phyloP scores from a whole-genome alignment of 2,113 vertebrate species.

The Coptodon rendalli region DNA sequence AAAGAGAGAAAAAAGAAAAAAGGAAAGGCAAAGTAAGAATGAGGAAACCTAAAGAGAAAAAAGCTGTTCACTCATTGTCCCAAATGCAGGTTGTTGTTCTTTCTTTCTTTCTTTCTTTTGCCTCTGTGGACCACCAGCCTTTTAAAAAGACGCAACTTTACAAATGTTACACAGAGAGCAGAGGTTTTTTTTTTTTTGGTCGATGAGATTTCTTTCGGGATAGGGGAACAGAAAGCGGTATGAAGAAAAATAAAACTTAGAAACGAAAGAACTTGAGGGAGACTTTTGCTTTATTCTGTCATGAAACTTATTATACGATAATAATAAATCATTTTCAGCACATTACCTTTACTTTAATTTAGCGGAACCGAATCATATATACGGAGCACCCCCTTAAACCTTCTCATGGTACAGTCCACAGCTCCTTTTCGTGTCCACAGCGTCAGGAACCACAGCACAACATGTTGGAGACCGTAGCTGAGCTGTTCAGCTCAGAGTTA shows the following conservation, averaged over 20 bases:
- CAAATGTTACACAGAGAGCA: slow-evolving; percentile 51
- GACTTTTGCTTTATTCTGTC: rapidly evolving
- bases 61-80: neutral
- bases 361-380: neutral
- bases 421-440: slow-evolving; percentile 57
- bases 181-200: slow-evolving; percentile 30
- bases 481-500: neutral
- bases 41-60: neutral
- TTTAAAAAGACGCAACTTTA: slow-evolving; percentile 48
- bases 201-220: neutral
- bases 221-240: neutral
- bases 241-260: rapidly evolving
- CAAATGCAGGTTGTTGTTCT: neutral
- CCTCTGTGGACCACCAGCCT: slow-evolving; percentile 11
- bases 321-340: rapidly evolving
- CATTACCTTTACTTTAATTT: rapidly evolving
- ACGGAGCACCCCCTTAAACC: neutral
- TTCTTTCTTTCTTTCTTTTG: neutral
- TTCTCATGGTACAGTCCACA: slow-evolving; percentile 58
- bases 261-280: rapidly evolving
- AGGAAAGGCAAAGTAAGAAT: neutral
- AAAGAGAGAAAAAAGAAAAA: neutral
- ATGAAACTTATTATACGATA: rapidly evolving
- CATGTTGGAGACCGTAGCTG: slow-evolving; percentile 51
- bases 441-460: slow-evolving; percentile 47